Percentiles rank a stretch among this genome's conserved stretches.
phyloP scores from a whole-genome alignment of 2,888 invertebrate genomes.

The Drosophila prolongata region DNA sequence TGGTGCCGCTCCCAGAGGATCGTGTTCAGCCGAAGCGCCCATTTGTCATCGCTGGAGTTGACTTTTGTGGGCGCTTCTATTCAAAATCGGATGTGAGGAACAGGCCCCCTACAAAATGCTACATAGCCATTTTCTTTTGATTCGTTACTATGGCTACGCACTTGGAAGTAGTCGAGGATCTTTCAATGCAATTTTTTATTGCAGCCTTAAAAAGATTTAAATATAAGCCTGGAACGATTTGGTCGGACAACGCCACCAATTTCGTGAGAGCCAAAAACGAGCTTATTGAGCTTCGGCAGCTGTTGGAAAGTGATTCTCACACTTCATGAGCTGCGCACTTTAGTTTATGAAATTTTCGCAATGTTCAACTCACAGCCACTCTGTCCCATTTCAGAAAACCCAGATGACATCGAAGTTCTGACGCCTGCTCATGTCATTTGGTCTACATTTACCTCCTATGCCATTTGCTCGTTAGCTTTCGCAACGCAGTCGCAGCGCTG shows the following conservation, averaged over 20 bases:
- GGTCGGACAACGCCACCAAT: neutral
- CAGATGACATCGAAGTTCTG: neutral
- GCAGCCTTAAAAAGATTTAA: neutral
- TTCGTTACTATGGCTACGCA: neutral
- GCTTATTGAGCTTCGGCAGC: no score
- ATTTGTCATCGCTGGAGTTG: neutral
- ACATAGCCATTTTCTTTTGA: neutral
- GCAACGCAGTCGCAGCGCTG: no score
- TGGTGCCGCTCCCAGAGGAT: neutral
- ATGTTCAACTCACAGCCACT: conserved; percentile 39
- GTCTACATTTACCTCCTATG: no score
- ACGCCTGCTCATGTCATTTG: no score
- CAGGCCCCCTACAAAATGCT: neutral
- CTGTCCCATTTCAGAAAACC: conserved; percentile 29
- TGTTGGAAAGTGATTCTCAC: no score
- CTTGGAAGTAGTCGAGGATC: neutral
- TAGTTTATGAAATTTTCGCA: conserved; percentile 38
- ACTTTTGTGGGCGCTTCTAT: neutral
- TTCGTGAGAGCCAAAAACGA: no score
- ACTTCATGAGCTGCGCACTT: conserved; percentile 25
- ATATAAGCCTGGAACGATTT: neutral
- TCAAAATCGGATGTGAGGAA: neutral
- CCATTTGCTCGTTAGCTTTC: no score
- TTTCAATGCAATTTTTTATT: neutral
- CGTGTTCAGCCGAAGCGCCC: neutral